These are phyloP conservation scores for Smutsia temminckii DNA, from an alignment of 2,797 vertebrate genomes.

Conservation along the genomic window DNA sequence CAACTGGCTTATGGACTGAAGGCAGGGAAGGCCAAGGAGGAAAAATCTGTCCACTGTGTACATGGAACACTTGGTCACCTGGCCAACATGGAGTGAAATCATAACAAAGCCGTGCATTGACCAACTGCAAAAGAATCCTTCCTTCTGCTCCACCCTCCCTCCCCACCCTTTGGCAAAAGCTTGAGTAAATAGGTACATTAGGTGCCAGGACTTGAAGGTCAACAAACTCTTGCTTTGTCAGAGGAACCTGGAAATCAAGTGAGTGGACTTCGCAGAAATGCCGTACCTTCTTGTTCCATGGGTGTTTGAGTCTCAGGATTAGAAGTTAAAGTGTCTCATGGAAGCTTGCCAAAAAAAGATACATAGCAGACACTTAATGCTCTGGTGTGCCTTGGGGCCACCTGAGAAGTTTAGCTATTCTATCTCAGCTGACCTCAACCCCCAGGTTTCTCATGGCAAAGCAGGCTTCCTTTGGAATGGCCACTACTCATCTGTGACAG, in stretches of 20 bases:
- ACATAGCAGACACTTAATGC: neutral
- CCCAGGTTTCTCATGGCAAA: fast-evolving
- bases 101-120: conserved; percentile 61
- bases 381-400: neutral
- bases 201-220: conserved; percentile 51
- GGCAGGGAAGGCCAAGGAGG: neutral
- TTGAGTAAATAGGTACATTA: conserved; percentile 57
- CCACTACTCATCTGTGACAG: neutral
- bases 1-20: neutral
- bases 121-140: conserved; percentile 46
- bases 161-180: conserved; percentile 60
- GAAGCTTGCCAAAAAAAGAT: conserved; percentile 3
- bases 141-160: conserved; percentile 51
- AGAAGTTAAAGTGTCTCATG: neutral
- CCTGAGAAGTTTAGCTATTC: neutral
- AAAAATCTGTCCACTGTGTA: neutral
- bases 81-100: neutral
- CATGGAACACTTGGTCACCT: neutral
- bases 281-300: neutral
- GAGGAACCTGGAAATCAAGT: conserved; percentile 52
- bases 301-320: neutral
- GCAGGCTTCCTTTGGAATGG: neutral
- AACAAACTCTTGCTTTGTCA: conserved; percentile 69
- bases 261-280: conserved; percentile 49
- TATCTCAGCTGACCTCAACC: neutral